Evolutionary conservation across 2,113 vertebrate species (phyloP).

Genomic region (Otus sunia): DNA sequence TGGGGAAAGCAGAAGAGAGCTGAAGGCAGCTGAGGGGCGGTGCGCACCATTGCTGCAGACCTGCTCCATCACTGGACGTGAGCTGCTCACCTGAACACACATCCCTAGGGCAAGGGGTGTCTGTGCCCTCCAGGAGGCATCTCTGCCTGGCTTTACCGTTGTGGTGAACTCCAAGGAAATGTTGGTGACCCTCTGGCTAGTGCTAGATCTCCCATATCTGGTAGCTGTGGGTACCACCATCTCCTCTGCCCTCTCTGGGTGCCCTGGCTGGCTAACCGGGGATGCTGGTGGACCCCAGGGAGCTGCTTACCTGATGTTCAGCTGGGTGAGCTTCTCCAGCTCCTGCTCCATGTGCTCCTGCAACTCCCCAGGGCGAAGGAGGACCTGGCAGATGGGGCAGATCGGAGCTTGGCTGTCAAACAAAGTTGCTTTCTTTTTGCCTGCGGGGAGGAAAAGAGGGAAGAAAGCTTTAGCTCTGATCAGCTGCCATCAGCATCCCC

Average conservation of each 20-base stretch:
- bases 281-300: not conserved
- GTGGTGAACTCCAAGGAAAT: not conserved
- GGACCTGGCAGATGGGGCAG: constrained; percentile 97
- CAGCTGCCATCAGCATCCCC: fast-evolving
- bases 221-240: not conserved
- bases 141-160: not conserved
- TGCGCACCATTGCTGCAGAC: not conserved
- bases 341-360: constrained; percentile 99
- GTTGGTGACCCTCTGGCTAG: not conserved
- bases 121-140: not conserved
- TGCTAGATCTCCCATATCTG: not conserved
- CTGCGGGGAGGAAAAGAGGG: constrained; percentile 68
- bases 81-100: fast-evolving
- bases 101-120: fast-evolving
- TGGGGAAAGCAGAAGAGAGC: not conserved
- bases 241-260: not conserved
- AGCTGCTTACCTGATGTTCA: constrained; percentile 88
- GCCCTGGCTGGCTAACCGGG: not conserved
- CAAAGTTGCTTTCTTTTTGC: constrained; percentile 98
- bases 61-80: fast-evolving
- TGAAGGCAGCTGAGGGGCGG: not conserved
- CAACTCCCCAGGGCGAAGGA: constrained; percentile 92
- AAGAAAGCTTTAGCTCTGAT: not conserved
- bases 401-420: constrained; percentile 97
- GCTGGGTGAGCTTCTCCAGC: constrained; percentile 90